These are phyloP conservation scores for Achatina immaculata DNA, from an alignment of 1,140 invertebrate species.

Conservation along the genomic window DNA sequence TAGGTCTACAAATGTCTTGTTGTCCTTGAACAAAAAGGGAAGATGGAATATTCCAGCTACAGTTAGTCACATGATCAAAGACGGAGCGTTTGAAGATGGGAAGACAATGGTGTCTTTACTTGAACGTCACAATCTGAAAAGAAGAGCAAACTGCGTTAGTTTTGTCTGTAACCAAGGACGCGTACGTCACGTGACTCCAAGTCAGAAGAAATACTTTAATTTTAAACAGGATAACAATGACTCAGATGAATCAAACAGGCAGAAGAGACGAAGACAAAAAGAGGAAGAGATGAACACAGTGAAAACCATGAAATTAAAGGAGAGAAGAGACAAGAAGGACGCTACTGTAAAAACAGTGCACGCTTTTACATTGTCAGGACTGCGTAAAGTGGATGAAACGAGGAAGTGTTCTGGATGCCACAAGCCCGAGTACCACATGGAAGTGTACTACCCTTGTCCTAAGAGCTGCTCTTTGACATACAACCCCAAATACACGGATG, in stretches of 20 bases:
- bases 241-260: not conserved
- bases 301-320: not conserved
- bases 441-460: constrained; percentile 41
- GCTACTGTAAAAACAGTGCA: not conserved
- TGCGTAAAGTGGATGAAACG: not conserved
- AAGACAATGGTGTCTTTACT: constrained; percentile 39
- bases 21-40: constrained; percentile 49
- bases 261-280: not conserved
- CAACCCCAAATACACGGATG: constrained; percentile 42
- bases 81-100: not conserved
- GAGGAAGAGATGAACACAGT: not conserved
- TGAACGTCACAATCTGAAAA: constrained; percentile 48
- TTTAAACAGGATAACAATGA: constrained; percentile 23
- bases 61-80: constrained; percentile 39
- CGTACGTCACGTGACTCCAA: not conserved
- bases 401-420: not conserved
- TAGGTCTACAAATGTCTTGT: constrained; percentile 28
- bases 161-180: constrained; percentile 41
- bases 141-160: constrained; percentile 42
- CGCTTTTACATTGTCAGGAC: not conserved
- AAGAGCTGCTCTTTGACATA: constrained; percentile 34
- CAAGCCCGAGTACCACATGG: constrained; percentile 16
- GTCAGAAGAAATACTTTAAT: constrained; percentile 32
- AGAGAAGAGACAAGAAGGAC: not conserved
- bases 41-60: constrained; percentile 42